Conservation (phyloP, 1,140 invertebrate genomes). For the Camponotus floridanus region DNA sequence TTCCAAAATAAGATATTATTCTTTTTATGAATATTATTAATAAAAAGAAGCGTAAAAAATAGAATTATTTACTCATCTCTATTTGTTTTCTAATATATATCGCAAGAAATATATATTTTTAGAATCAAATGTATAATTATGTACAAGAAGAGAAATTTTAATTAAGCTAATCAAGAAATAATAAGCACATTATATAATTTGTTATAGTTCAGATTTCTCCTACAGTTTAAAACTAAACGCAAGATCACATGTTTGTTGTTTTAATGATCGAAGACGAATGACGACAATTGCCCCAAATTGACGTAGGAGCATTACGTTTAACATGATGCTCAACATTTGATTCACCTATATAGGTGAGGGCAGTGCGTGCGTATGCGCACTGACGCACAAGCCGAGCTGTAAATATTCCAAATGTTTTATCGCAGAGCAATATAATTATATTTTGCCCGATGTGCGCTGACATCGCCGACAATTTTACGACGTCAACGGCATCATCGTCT, state of each 20-base stretch:
- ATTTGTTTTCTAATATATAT: neutral
- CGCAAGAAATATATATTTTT: neutral
- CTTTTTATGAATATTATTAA: neutral
- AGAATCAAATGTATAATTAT: neutral
- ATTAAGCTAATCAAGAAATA: neutral
- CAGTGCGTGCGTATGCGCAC: neutral
- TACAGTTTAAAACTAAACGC: neutral
- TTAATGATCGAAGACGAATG: neutral
- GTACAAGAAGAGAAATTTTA: neutral
- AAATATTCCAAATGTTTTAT: conserved; percentile 40
- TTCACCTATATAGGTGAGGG: too few relatives aligned
- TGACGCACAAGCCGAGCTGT: conserved; percentile 34
- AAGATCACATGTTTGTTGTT: neutral
- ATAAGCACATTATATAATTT: neutral
- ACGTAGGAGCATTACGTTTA: conserved; percentile 16
- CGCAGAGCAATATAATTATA: conserved; percentile 12
- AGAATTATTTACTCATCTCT: neutral
- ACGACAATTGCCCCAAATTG: conserved; percentile 16
- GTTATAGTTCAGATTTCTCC: neutral
- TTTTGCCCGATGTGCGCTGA: conserved; percentile 20
- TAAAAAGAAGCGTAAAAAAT: neutral
- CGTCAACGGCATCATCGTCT: conserved; percentile 29
- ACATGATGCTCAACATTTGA: neutral
- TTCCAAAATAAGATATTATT: neutral
- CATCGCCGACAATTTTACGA: neutral